Evolutionary conservation across 2,888 invertebrate species (phyloP), one percentile per base, ranked within the genome.

Genomic region (Nymphalis c-album): DNA sequence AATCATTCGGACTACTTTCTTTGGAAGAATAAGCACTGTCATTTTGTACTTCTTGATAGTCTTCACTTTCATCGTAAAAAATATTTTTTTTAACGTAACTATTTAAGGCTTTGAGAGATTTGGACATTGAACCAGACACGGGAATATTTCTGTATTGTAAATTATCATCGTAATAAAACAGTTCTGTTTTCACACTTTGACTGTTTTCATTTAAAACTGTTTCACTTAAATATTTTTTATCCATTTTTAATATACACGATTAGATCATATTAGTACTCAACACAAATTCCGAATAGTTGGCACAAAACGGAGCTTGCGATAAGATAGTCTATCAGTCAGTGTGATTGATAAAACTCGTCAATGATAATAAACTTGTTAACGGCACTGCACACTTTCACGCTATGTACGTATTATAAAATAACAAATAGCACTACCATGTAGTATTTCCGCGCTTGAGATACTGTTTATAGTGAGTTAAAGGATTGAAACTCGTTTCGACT

Each of bases 81-180:
- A 92, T 82, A 84, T 91, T 91, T 68, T 87, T 88, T 75, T 89
- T 91, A 4, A 92, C 84, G 71, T 86, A 92, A 71, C 85, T 87
- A 73, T 92, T 92, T 50, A 91, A 75, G n/a, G 92, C 92, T 59
- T 87, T 76, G 63, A 86, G 77, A 7, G 92, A 91, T 78, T 84
- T 89, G 8, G 91, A 87, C 76, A 90, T 77, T 2, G 89, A 86
- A 46, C 87, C 86, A 3, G 88, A 85, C 8, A 74, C 74, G 2
- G 88, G 87, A 2, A 90, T 86, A 69, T 91, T 88, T 77, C 85
- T 87, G 65, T 86, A 88, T 75, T 88, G 90, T 63, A 88, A 85
- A 71, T 89, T 87, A 60, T 91, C 90, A 69, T 88, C 87, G 53
- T 82, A 79, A n/a, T 67, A 48, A 45, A 67, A 57, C 20, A 67